Evolutionary conservation across 2,797 vertebrate species (phyloP).

Genomic region (Parauchenoglanis ngamensis): DNA sequence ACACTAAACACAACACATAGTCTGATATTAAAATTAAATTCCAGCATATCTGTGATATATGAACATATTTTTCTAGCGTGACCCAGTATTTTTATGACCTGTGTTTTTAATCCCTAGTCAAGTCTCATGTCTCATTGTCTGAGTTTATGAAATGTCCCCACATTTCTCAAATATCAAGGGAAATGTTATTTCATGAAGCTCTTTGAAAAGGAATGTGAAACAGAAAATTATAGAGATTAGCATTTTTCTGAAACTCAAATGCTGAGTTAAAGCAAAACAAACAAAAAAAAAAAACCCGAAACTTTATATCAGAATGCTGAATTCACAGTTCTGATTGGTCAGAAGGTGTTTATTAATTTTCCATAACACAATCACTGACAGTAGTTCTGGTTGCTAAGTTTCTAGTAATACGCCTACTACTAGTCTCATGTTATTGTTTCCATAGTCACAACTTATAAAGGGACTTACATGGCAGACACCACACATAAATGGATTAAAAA

Average conservation of each 20-base stretch:
- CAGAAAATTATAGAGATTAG: background rate
- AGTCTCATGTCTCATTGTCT: background rate
- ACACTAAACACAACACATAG: background rate
- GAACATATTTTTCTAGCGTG: constrained; percentile 37
- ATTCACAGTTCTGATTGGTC: background rate
- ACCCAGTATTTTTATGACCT: constrained; percentile 14
- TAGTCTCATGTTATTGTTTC: too few relatives aligned
- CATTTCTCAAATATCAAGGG: background rate
- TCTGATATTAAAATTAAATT: background rate
- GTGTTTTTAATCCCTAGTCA: background rate
- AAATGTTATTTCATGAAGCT: constrained; percentile 4
- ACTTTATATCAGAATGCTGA: too few relatives aligned
- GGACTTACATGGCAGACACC: too few relatives aligned
- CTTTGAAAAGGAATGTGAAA: background rate
- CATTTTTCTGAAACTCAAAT: background rate
- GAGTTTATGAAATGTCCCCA: background rate
- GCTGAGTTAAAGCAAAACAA: too few relatives aligned
- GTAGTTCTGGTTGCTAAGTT: background rate
- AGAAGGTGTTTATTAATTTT: background rate
- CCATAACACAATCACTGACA: background rate
- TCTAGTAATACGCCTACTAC: background rate
- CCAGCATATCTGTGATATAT: background rate
- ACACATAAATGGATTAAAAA: too few relatives aligned
- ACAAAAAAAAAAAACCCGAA: too few relatives aligned
- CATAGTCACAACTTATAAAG: too few relatives aligned